A percentile compares a stretch with the other conserved stretches of the same genome.
Conservation (phyloP, 2,888 invertebrate genomes). For the Ectemnius cavifrons region DNA sequence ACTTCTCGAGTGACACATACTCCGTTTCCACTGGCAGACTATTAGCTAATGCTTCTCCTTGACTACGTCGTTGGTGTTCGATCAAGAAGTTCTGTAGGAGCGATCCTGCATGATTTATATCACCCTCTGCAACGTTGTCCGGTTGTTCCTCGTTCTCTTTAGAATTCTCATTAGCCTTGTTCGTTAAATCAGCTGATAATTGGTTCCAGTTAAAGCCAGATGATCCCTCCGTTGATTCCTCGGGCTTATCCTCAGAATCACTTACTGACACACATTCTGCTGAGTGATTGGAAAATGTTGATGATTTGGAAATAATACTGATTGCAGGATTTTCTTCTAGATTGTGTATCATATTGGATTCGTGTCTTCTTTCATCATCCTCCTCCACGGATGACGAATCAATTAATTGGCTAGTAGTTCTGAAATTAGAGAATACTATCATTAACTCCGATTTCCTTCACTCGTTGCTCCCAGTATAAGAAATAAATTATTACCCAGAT, state of each 20-base stretch:
- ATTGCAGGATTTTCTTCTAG: conserved; percentile 62
- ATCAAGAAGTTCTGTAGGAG: conserved; percentile 73
- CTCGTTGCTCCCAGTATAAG: background rate
- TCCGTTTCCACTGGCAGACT: conserved; percentile 78
- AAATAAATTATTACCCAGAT: conserved; percentile 67
- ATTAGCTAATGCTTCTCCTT: conserved; percentile 64
- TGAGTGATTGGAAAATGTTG: conserved; percentile 54
- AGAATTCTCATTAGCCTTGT: conserved; percentile 53
- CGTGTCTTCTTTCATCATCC: conserved; percentile 53
- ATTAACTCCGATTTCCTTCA: background rate
- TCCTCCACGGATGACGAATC: conserved; percentile 63
- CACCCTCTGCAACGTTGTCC: conserved; percentile 57
- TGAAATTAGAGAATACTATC: conserved; percentile 53
- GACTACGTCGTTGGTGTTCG: conserved; percentile 70
- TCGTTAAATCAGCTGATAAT: conserved; percentile 60
- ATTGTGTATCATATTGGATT: conserved; percentile 61
- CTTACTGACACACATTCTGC: conserved; percentile 31
- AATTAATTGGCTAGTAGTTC: conserved; percentile 60
- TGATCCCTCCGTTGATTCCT: conserved; percentile 43
- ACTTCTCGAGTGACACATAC: conserved; percentile 83
- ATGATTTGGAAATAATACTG: conserved; percentile 64
- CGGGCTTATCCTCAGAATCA: conserved; percentile 46
- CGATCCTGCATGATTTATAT: conserved; percentile 65
- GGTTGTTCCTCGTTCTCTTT: conserved; percentile 56
- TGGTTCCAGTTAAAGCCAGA: conserved; percentile 70